phyloP scores from a whole-genome alignment of 2,797 vertebrate genomes.

The Oryzias dopingdopingensis region DNA sequence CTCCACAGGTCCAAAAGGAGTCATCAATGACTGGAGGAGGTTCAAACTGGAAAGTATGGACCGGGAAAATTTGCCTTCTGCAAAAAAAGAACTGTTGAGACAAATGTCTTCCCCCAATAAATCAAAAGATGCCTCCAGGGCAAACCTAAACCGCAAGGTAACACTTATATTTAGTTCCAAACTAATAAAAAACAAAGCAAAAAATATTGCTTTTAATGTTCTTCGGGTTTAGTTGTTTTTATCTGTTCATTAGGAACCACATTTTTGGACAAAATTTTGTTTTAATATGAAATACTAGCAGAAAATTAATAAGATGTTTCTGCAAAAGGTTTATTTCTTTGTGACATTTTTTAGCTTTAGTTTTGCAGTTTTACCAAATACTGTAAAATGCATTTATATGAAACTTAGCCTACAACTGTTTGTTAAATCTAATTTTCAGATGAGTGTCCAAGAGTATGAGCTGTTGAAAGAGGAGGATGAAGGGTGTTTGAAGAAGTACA shows the following conservation, averaged over 20 bases:
- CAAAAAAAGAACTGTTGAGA: slow-evolving; percentile 90
- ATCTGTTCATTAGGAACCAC: too few relatives aligned
- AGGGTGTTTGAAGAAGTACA: slow-evolving; percentile 88
- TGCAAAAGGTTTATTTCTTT: too few relatives aligned
- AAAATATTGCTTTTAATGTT: too few relatives aligned
- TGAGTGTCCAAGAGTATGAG: slow-evolving; percentile 96
- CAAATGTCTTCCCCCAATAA: slow-evolving; percentile 91
- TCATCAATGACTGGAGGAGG: slow-evolving; percentile 97
- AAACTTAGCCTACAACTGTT: background rate
- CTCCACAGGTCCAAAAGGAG: slow-evolving; percentile 91
- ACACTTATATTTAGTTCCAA: background rate
- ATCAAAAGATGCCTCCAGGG: slow-evolving; percentile 77
- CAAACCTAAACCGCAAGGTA: slow-evolving; percentile 89
- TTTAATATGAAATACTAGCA: too few relatives aligned
- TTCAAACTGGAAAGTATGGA: slow-evolving; percentile 96
- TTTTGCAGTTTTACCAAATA: too few relatives aligned
- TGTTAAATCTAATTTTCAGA: slow-evolving; percentile 71
- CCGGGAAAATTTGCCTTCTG: slow-evolving; percentile 78
- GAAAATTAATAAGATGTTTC: too few relatives aligned
- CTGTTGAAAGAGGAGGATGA: slow-evolving; percentile 92
- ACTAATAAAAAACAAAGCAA: background rate
- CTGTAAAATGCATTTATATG: too few relatives aligned
- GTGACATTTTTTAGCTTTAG: too few relatives aligned
- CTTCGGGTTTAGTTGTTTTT: too few relatives aligned
- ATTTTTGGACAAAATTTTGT: too few relatives aligned